phyloP scores from a whole-genome alignment of 2,888 invertebrate species.

The Ommatoiulus sabulosus region DNA sequence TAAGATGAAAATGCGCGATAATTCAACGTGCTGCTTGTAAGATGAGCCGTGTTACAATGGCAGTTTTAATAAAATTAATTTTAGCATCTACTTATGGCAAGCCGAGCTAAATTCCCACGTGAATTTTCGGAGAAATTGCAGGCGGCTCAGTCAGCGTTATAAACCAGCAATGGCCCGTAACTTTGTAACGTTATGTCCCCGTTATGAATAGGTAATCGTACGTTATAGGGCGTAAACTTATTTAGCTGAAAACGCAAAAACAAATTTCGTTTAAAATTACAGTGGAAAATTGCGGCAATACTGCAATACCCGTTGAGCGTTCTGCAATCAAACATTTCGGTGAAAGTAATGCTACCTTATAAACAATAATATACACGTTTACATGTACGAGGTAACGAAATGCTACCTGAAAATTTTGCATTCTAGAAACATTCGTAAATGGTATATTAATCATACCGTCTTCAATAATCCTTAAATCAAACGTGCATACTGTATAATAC shows the following conservation, averaged over 20 bases:
- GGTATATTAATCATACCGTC: too few relatives aligned
- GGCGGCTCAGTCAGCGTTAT: neutral
- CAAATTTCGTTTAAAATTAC: neutral
- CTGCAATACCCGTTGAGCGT: too few relatives aligned
- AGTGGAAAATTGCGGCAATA: too few relatives aligned
- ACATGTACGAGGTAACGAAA: too few relatives aligned
- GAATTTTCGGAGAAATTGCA: neutral
- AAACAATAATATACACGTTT: too few relatives aligned
- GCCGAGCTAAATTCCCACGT: conserved; percentile 27
- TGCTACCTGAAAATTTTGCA: too few relatives aligned
- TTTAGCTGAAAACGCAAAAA: neutral
- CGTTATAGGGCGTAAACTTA: neutral
- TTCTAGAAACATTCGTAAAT: too few relatives aligned
- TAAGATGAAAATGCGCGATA: conserved; percentile 20
- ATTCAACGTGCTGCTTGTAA: conserved; percentile 12
- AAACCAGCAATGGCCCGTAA: neutral
- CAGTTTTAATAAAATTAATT: conserved; percentile 45
- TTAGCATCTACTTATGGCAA: conserved; percentile 4
- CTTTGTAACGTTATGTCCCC: neutral
- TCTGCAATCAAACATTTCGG: too few relatives aligned
- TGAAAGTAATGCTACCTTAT: too few relatives aligned
- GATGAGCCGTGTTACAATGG: conserved; percentile 31
- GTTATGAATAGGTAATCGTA: neutral
- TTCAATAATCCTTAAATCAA: too few relatives aligned
- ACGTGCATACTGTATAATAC: too few relatives aligned